These are phyloP conservation scores for Triplophysa yarkandensis DNA, from an alignment of 2,797 vertebrate genomes.

Conservation along the genomic window DNA sequence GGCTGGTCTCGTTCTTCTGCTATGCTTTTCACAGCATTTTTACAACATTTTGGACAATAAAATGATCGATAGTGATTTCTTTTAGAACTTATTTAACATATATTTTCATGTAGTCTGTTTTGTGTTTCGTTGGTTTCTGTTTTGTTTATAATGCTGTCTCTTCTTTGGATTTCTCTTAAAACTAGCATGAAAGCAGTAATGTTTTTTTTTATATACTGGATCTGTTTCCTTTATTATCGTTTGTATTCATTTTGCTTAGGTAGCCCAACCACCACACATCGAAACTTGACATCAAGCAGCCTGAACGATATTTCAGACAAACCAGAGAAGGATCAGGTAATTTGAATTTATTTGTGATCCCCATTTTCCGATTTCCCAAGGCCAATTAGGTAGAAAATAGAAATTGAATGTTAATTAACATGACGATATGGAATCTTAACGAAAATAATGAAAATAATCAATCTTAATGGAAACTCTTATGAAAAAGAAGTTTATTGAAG, in stretches of 20 bases:
- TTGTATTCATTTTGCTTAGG: slow-evolving; percentile 70
- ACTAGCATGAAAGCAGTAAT: slow-evolving; percentile 60
- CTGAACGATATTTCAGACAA: slow-evolving; percentile 97
- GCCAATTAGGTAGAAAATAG: not conserved
- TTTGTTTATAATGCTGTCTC: not conserved
- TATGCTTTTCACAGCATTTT: slow-evolving; percentile 39
- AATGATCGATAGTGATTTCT: slow-evolving; percentile 34
- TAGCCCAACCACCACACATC: slow-evolving; percentile 87
- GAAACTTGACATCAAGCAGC: slow-evolving; percentile 90
- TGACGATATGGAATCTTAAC: no score
- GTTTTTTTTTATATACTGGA: slow-evolving; percentile 48
- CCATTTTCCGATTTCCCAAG: not conserved
- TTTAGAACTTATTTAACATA: no score
- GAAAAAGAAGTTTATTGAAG: no score
- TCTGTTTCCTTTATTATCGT: slow-evolving; percentile 29
- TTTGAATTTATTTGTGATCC: slow-evolving; percentile 49
- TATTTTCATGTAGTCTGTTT: not conserved
- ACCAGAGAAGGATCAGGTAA: slow-evolving; percentile 97
- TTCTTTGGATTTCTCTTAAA: slow-evolving; percentile 8
- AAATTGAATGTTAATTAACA: not conserved
- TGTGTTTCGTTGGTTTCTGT: not conserved
- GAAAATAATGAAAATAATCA: no score
- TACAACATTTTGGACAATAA: slow-evolving; percentile 22
- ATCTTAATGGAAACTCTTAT: not conserved
- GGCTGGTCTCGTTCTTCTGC: slow-evolving; percentile 5